Evolutionary conservation across 1,140 invertebrate genomes (phyloP).

Genomic region (Leptinotarsa texana): DNA sequence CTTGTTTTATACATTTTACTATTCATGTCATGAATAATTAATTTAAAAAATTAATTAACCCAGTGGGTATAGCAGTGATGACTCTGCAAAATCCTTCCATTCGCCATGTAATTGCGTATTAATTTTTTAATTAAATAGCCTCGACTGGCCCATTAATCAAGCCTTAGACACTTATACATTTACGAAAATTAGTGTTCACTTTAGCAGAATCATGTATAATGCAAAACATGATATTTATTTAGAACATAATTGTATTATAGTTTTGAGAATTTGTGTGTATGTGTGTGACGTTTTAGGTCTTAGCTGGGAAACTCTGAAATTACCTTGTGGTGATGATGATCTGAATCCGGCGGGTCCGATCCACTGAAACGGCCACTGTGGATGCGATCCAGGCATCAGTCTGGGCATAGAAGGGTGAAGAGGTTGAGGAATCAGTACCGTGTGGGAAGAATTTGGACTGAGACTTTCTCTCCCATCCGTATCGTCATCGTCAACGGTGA

Average conservation of each 20-base stretch:
- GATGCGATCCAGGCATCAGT: slow-evolving; percentile 42
- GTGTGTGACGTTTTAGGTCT: neutral
- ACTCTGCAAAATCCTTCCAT: neutral
- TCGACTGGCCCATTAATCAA: too few species aligned
- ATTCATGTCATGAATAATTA: neutral
- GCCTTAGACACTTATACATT: too few species aligned
- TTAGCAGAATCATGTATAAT: too few species aligned
- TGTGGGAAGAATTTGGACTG: slow-evolving; percentile 50
- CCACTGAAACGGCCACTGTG: slow-evolving; percentile 52
- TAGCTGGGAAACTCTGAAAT: slow-evolving; percentile 24
- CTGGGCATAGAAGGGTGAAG: slow-evolving; percentile 52
- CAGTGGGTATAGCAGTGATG: neutral
- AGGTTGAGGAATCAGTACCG: slow-evolving; percentile 52
- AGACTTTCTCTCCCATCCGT: slow-evolving; percentile 50
- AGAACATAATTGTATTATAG: too few species aligned
- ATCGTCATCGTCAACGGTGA: slow-evolving; percentile 51
- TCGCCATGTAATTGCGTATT: too few species aligned
- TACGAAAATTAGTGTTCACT: too few species aligned
- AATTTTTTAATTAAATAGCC: too few species aligned
- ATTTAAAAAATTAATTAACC: neutral
- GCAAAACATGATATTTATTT: too few species aligned
- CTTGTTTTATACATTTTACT: neutral
- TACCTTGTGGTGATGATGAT: slow-evolving; percentile 51
- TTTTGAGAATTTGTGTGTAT: too few species aligned
- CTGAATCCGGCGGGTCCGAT: slow-evolving; percentile 45